Base-by-base conservation (phyloP, 2,113 vertebrate species). In the Cyprinodon variegatus region DNA sequence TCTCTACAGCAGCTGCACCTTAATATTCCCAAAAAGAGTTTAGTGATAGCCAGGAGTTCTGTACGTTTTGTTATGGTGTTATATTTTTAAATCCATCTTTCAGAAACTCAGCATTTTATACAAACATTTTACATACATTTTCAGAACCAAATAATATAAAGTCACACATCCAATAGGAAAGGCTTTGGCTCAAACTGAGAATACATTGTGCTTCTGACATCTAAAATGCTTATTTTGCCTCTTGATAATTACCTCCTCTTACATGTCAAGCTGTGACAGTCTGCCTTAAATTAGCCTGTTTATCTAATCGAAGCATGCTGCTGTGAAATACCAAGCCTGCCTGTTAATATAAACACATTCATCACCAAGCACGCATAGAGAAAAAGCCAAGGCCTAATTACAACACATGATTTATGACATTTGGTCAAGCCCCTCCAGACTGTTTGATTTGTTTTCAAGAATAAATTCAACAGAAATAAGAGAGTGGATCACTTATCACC, bases 281-380 rank as follows among this genome's bases (percentile, higher is more conserved):
- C 11, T 0, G 10, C 29, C 37, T 79, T 39, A 75, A 79, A 77
- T 68, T 36, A 78, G 72, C 20, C 22, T 36, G 48, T 29, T 11
- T 37, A 17, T 48, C 14, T 68, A 64, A 80, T 74, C 15, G 53
- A 11, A 43, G 38, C 84, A 76, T 29, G 39, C 43, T 46, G 12
- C 57, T 79, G 85, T 78, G 82, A 86, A 89, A 90, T 80, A 64
- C 66, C 43, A 43, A 4, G 53, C 15, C 20, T 68, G 37, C 40
- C 43, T 64, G 76, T 70, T 70, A 82, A 86, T 68, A 50, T 37
- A 65, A 83, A 77, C 77, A 71, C 17, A 64, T 65, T 46, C 41
- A 62, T 77, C 78, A 75, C 15, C 45, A 50, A 37, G 59, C 71
- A 39, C 64, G 57, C 29, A 46, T 1, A n/a, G 20, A 57, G 7